Evolutionary conservation across 2,797 vertebrate genomes (phyloP), one percentile per base, ranked within the genome.

Genomic region (Lagodon rhomboides): DNA sequence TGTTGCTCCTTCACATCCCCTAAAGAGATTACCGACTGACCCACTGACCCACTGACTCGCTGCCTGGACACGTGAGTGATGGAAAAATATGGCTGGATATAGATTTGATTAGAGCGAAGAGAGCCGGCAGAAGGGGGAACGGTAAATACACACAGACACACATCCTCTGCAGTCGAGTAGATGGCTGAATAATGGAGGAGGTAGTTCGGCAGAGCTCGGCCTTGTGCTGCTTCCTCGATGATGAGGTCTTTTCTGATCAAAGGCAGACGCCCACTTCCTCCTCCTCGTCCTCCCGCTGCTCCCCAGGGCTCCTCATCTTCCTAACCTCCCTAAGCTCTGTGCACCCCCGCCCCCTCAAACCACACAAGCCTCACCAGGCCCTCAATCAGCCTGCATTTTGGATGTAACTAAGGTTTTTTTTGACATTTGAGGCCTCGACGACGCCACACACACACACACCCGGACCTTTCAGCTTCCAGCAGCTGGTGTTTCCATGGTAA

Each of bases 401-500:
- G 38, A 72, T 68, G 22, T 61, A 74, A 85, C 64, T 56, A 80
- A 73, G 58, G 41, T 70, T 84, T 30, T 84, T 30, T 86, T 68
- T 68, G 81, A 89, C 86, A 80, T 85, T 69, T 89, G 54, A 34
- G 50, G 20, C 70, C 71, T 34, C 43, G 51, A 54, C 56, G 13
- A 75, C 54, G 44, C 63, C 44, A 34, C 77, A 51, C 82, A 75
- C 73, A 12, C 64, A 8, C 62, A 59, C 38, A 13, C 53, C 65
- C 80, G 80, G 68, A 75, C 58, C 71, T 53, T 49, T 51, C 56
- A 5, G 61, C 70, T 75, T 81, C 62, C 22, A 20, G 83, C 88
- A 89, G 91, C 91, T 88, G 90, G n/a, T 51, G 91, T 94, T 93
- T 83, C 93, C 88, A 93, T 93, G 81, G 94, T 3, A 82, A 93